Evolutionary conservation across 2,888 invertebrate species (phyloP).

Genomic region (Ennomos erosarius): DNA sequence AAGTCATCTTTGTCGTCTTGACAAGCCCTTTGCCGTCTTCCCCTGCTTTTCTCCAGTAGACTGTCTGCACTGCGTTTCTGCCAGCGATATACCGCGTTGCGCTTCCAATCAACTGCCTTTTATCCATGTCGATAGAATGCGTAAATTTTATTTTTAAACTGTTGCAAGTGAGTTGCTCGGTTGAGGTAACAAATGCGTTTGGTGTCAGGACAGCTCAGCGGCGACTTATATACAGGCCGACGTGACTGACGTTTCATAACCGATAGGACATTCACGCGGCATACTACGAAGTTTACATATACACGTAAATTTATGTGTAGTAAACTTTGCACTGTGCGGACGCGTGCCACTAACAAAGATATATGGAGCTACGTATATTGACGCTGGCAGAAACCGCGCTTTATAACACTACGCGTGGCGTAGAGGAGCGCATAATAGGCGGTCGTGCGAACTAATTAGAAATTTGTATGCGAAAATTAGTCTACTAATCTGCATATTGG

Average conservation of each 20-base stretch:
- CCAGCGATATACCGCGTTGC: constrained; percentile 90
- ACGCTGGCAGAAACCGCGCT: constrained; percentile 15
- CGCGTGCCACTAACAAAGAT: constrained; percentile 56
- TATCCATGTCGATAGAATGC: constrained; percentile 64
- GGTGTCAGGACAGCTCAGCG: constrained; percentile 20
- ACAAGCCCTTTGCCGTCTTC: constrained; percentile 78
- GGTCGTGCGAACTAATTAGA: constrained; percentile 35
- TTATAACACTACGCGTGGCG: constrained; percentile 7
- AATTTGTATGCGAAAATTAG: constrained; percentile 36
- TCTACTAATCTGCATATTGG: constrained; percentile 31
- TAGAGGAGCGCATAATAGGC: constrained; percentile 18
- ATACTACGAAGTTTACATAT: constrained; percentile 39
- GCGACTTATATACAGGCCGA: constrained; percentile 53
- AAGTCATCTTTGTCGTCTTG: constrained; percentile 84
- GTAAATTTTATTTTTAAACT: constrained; percentile 6
- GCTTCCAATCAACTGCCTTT: constrained; percentile 87
- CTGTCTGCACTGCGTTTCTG: constrained; percentile 90
- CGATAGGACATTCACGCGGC: constrained; percentile 46
- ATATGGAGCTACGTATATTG: constrained; percentile 3
- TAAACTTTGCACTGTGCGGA: constrained; percentile 67
- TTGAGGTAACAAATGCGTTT: constrained; percentile 28
- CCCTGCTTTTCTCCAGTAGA: constrained; percentile 89
- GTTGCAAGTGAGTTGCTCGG: constrained; percentile 13
- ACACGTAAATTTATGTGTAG: constrained; percentile 47
- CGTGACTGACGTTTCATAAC: constrained; percentile 57